Percentiles rank a stretch among this genome's conserved stretches.
Conservation (phyloP, 2,797 vertebrate species). For the Microcaecilia unicolor region DNA sequence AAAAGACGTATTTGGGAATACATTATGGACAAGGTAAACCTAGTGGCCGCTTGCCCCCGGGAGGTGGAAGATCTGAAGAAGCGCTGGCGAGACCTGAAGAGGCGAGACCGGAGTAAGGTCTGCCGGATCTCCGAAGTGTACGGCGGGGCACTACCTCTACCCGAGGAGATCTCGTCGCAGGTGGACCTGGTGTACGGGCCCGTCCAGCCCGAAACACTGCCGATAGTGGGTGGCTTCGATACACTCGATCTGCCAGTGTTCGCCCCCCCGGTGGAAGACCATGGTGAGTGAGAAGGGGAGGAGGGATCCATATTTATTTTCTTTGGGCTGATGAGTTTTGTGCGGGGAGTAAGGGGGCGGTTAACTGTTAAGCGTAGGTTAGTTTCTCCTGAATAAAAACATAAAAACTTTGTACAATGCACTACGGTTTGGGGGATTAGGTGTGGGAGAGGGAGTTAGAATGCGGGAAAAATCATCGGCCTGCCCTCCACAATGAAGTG, state of each 20-base stretch:
- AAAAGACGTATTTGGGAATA: constrained; percentile 40
- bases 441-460: too few species aligned
- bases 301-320: too few species aligned
- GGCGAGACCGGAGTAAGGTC: constrained; percentile 37
- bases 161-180: constrained; percentile 7
- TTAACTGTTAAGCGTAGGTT: background rate
- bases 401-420: too few species aligned
- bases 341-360: background rate
- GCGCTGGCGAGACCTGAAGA: constrained; percentile 39
- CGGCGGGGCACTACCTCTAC: constrained; percentile 20
- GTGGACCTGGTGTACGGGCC: constrained; percentile 5
- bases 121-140: constrained; percentile 15
- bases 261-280: constrained; percentile 3
- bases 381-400: too few species aligned
- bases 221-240: constrained; percentile 39
- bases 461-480: too few species aligned
- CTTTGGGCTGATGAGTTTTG: background rate
- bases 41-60: constrained; percentile 31
- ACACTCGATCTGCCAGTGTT: constrained; percentile 36
- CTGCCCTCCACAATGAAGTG: too few species aligned
- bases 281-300: constrained; percentile 22
- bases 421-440: too few species aligned
- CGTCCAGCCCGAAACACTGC: constrained; percentile 11
- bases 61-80: constrained; percentile 41
- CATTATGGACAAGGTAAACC: constrained; percentile 20